A percentile compares a stretch with the other conserved stretches of the same genome.
Conservation (phyloP, 2,888 invertebrate species). For the Spodoptera exigua region DNA sequence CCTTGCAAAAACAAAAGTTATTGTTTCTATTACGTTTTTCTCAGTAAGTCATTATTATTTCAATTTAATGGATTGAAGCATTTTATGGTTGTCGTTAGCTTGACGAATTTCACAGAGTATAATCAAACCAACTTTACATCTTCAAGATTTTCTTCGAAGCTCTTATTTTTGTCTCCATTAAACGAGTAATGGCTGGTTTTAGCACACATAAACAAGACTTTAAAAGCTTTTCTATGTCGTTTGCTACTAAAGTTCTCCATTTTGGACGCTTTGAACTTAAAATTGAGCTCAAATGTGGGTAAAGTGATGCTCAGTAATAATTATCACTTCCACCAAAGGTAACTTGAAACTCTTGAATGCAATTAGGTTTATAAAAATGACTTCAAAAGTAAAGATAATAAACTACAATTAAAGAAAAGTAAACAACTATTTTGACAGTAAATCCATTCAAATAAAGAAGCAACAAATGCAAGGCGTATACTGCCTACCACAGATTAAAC, state of each 20-base stretch:
- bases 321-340: no score
- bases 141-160: slow-evolving; percentile 30
- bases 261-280: slow-evolving; percentile 29
- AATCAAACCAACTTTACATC: slow-evolving; percentile 7
- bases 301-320: slow-evolving; percentile 17
- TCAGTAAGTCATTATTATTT: no score
- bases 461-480: slow-evolving; percentile 23
- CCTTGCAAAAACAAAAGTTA: no score
- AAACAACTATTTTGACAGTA: no score
- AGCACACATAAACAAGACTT: slow-evolving; percentile 49
- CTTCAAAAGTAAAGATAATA: no score
- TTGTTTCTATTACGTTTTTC: no score
- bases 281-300: slow-evolving; percentile 14
- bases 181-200: slow-evolving; percentile 39
- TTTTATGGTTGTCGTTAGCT: background rate
- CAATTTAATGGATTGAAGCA: no score
- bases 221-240: slow-evolving; percentile 61
- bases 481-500: slow-evolving; percentile 27
- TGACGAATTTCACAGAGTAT: slow-evolving; percentile 10
- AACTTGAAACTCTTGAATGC: no score
- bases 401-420: no score
- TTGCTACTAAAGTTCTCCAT: slow-evolving; percentile 14
- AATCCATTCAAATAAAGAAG: slow-evolving; percentile 10
- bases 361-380: no score
- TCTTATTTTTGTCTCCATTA: slow-evolving; percentile 43